Conservation (phyloP, 2,888 invertebrate genomes). For the Agriopis marginaria region DNA sequence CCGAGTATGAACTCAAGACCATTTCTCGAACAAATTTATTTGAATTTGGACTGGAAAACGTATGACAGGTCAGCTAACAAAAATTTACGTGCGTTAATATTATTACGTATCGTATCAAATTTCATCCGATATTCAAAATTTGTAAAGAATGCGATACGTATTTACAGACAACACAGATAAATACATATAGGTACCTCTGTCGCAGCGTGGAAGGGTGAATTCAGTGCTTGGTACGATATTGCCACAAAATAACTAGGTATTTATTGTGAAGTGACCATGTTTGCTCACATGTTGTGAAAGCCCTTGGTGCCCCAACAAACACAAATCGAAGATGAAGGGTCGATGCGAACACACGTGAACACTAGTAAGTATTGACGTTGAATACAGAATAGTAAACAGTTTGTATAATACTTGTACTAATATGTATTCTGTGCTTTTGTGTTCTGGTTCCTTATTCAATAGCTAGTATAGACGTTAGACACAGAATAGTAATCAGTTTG, state of each 20-base stretch:
- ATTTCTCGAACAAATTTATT: no score
- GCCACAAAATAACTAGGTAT: neutral
- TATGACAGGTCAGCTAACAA: no score
- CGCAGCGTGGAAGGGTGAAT: no score
- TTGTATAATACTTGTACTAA: neutral
- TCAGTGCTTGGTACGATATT: neutral
- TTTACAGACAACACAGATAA: no score
- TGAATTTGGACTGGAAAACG: no score
- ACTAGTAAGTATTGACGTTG: slow-evolving; percentile 5
- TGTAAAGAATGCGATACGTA: no score
- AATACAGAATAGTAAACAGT: slow-evolving; percentile 25
- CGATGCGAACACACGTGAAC: slow-evolving; percentile 16
- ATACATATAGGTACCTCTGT: no score
- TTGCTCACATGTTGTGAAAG: slow-evolving; percentile 17
- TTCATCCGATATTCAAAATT: no score
- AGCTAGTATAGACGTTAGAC: neutral
- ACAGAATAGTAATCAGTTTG: slow-evolving; percentile 19
- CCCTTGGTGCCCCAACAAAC: slow-evolving; percentile 34
- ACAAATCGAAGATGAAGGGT: slow-evolving; percentile 49
- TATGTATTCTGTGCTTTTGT: no score
- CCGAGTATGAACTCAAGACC: no score
- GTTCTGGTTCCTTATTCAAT: neutral
- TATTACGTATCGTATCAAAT: no score
- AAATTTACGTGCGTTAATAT: no score
- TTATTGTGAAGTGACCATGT: slow-evolving; percentile 19